Percentiles rank a stretch among this genome's conserved stretches.
Conservation (phyloP, 37 sponge, comb jelly and placozoan species). For the Cliona cf. orientalis region DNA sequence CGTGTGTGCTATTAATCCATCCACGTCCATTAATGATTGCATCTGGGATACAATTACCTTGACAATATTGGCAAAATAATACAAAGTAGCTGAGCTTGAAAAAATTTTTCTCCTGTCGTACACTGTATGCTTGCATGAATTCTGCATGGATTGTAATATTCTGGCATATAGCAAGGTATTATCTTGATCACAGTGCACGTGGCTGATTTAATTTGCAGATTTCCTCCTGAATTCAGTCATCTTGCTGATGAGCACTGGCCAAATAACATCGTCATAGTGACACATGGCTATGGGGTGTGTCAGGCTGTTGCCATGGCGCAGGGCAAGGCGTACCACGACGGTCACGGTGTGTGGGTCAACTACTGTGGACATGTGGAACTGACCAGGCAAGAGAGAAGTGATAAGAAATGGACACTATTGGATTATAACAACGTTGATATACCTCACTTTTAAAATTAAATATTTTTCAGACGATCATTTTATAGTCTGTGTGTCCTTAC, state of each 20-base stretch:
- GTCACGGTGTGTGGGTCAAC: background rate
- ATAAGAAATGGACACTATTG: too few species aligned
- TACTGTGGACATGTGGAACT: constrained; percentile 68
- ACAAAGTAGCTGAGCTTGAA: background rate
- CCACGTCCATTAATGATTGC: too few species aligned
- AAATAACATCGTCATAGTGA: constrained; percentile 48
- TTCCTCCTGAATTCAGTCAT: constrained; percentile 15
- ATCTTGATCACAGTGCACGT: too few species aligned
- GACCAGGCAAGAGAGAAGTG: too few species aligned
- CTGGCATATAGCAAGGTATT: too few species aligned
- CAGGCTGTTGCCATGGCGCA: constrained; percentile 24
- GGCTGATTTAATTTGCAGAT: constrained; percentile 9
- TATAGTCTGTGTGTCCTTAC: too few species aligned
- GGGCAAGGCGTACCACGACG: background rate
- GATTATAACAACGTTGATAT: too few species aligned
- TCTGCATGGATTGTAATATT: too few species aligned
- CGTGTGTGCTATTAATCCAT: too few species aligned
- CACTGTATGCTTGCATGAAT: too few species aligned
- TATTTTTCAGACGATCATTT: too few species aligned
- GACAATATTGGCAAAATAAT: background rate
- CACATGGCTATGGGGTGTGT: constrained; percentile 56
- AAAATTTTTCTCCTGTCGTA: background rate
- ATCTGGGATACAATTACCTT: background rate
- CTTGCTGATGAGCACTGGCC: constrained; percentile 59
- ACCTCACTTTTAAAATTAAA: too few species aligned